These are phyloP conservation scores for Encarsia formosa DNA, from an alignment of 2,888 invertebrate genomes.

Conservation along the genomic window DNA sequence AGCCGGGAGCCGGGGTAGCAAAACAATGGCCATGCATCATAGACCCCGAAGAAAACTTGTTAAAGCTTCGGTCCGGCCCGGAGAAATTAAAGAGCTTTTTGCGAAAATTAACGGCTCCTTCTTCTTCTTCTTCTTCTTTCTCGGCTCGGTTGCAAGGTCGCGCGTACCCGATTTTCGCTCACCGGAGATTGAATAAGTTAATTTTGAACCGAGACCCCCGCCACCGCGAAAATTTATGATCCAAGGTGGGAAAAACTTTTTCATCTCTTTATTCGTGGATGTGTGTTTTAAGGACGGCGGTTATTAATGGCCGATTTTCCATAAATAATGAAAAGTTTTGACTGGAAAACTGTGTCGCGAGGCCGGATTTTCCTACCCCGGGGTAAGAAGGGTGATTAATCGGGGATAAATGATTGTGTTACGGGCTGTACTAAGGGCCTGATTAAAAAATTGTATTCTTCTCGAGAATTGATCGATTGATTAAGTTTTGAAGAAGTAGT, in stretches of 20 bases:
- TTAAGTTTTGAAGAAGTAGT: too few species aligned
- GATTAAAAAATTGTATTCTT: too few species aligned
- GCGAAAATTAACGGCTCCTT: constrained; percentile 13
- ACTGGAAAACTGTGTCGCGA: constrained; percentile 7
- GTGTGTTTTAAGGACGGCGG: constrained; percentile 17
- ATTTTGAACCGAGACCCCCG: constrained; percentile 14
- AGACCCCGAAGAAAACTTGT: constrained; percentile 32
- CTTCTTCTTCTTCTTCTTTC: constrained; percentile 7
- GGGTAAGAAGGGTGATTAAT: constrained; percentile 8
- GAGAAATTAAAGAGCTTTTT: constrained; percentile 22
- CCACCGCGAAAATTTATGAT: constrained; percentile 24
- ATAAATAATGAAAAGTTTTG: constrained; percentile 21
- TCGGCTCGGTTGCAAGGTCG: constrained; percentile 15
- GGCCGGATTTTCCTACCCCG: not conserved
- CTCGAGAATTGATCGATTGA: too few species aligned
- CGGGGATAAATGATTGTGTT: not conserved
- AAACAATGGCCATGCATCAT: constrained; percentile 35
- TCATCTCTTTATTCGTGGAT: constrained; percentile 6
- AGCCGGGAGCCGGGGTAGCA: constrained; percentile 41
- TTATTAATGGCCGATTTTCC: constrained; percentile 25
- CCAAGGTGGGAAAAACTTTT: constrained; percentile 19
- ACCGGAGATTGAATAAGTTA: constrained; percentile 22
- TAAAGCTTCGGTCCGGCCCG: constrained; percentile 34
- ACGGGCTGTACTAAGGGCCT: not conserved
- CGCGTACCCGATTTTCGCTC: constrained; percentile 15